Percentiles rank a stretch among this genome's conserved stretches.
These are phyloP conservation scores for Echiichthys vipera DNA, from an alignment of 2,797 vertebrate species.

Conservation along the genomic window DNA sequence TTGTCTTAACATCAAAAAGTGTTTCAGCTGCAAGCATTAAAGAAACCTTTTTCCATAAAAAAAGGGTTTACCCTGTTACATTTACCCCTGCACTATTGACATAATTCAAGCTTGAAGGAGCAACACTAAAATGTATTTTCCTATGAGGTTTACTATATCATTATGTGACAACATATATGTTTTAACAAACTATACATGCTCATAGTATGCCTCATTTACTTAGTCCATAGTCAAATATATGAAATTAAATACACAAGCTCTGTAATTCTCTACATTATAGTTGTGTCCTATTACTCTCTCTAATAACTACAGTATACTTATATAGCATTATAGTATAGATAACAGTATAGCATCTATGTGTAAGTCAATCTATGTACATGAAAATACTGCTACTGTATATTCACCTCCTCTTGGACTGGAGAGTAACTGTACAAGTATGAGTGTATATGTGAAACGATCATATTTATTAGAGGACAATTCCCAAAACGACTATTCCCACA, in stretches of 20 bases:
- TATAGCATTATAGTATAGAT: too few relatives aligned
- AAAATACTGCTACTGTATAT: constrained; percentile 71
- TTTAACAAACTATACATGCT: constrained; percentile 35
- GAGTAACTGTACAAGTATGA: constrained; percentile 46
- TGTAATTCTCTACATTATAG: constrained; percentile 47
- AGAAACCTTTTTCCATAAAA: background rate
- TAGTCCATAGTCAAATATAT: constrained; percentile 42
- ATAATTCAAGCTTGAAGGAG: constrained; percentile 46
- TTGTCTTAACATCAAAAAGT: constrained; percentile 12
- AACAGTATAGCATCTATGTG: constrained; percentile 42
- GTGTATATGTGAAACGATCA: constrained; percentile 35
- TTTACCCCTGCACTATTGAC: constrained; percentile 32
- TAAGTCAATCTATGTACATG: constrained; percentile 69
- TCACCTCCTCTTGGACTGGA: constrained; percentile 45
- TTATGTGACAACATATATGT: constrained; percentile 27
- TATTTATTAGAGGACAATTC: constrained; percentile 32
- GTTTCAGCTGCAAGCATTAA: constrained; percentile 11
- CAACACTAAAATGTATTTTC: constrained; percentile 8
- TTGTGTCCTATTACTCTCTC: constrained; percentile 50
- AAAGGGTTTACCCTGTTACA: constrained; percentile 53
- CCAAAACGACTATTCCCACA: constrained; percentile 3
- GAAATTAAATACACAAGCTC: constrained; percentile 61
- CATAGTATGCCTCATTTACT: constrained; percentile 51
- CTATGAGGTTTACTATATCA: constrained; percentile 21
- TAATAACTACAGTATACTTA: constrained; percentile 50